These are phyloP conservation scores for Hippocampus guttulatus DNA, from an alignment of 2,113 vertebrate species.

Conservation along the genomic window DNA sequence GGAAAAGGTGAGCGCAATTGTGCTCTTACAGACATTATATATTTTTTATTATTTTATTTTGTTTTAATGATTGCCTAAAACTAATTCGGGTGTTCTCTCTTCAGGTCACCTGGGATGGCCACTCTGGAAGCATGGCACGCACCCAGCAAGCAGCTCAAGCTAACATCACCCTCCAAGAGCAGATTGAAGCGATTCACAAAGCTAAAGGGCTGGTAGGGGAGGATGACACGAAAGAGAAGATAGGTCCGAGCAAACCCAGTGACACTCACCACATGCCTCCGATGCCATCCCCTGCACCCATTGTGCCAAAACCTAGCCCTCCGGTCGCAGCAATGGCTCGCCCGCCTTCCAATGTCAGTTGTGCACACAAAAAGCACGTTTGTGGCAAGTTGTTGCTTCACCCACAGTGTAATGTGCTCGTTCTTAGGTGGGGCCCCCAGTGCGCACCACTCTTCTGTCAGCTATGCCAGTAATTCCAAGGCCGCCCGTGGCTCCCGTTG, in stretches of 20 bases:
- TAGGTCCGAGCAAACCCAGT: slow-evolving; percentile 94
- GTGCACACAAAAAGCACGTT: background rate
- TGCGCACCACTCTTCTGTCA: slow-evolving; percentile 88
- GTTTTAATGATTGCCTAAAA: background rate
- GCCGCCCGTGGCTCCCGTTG: slow-evolving; percentile 85
- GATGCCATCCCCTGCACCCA: slow-evolving; percentile 72
- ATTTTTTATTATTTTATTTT: background rate
- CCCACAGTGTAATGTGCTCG: background rate
- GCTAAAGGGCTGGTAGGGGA: slow-evolving; percentile 97
- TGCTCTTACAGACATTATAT: background rate
- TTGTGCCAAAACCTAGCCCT: slow-evolving; percentile 76
- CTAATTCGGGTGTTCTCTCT: slow-evolving; percentile 1
- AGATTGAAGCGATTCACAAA: slow-evolving; percentile 99
- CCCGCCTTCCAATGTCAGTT: slow-evolving; percentile 69
- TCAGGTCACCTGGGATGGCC: slow-evolving; percentile 97
- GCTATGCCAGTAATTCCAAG: slow-evolving; percentile 89
- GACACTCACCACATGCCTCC: slow-evolving; percentile 79
- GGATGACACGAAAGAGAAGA: slow-evolving; percentile 96
- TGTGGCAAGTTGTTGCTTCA: background rate
- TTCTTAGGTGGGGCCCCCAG: slow-evolving; percentile 80
- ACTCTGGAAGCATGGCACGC: slow-evolving; percentile 97
- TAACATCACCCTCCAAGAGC: slow-evolving; percentile 98
- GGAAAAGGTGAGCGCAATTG: slow-evolving; percentile 82
- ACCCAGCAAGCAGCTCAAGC: slow-evolving; percentile 98
- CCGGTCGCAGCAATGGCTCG: slow-evolving; percentile 76